Evolutionary conservation across 2,888 invertebrate genomes (phyloP).

Genomic region (Caenorhabditis zanzibari): DNA sequence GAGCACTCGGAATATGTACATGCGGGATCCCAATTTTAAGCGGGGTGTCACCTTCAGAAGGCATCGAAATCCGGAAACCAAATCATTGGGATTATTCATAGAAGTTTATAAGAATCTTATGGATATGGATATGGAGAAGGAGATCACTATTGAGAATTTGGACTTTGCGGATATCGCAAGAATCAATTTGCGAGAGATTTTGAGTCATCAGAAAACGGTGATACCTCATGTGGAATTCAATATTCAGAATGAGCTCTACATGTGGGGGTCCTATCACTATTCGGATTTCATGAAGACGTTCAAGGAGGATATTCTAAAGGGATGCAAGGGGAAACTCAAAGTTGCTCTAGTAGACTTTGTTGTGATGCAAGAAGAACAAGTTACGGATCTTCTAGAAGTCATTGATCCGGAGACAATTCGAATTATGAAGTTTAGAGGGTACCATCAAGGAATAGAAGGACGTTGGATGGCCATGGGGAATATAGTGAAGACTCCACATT

Average conservation of each 20-base stretch:
- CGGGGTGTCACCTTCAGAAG: neutral
- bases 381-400: too few species aligned
- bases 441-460: too few species aligned
- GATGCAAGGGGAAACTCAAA: too few species aligned
- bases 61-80: neutral
- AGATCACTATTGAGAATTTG: neutral
- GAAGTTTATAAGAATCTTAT: neutral
- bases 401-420: too few species aligned
- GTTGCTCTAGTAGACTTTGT: too few species aligned
- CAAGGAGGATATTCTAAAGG: neutral
- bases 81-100: neutral
- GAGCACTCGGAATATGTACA: neutral
- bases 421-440: too few species aligned
- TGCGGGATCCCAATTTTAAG: neutral
- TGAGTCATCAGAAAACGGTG: neutral
- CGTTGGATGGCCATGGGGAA: too few species aligned
- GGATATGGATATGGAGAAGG: neutral
- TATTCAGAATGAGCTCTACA: neutral
- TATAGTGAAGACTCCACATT: too few species aligned
- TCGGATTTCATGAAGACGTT: neutral
- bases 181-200: neutral
- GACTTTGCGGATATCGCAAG: neutral
- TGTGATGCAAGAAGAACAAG: too few species aligned
- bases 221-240: neutral
- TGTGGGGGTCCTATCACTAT: neutral